A percentile compares a stretch with the other conserved stretches of the same genome.
Conservation (phyloP, 2,797 vertebrate genomes). For the Urocyon cinereoargenteus region DNA sequence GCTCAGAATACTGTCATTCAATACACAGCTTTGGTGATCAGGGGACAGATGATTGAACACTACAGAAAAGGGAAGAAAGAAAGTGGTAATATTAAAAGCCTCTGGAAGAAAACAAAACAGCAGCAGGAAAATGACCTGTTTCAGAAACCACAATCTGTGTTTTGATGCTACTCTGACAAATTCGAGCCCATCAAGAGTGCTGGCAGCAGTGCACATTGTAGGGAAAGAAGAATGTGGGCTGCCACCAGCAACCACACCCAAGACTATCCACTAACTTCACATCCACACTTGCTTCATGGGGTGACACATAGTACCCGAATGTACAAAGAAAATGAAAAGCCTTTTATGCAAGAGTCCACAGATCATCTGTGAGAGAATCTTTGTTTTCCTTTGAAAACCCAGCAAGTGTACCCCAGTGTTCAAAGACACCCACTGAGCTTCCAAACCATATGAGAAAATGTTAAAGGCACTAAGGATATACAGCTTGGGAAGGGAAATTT, state of each 20-base stretch:
- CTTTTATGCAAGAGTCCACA: not conserved
- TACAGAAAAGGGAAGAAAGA: slow-evolving; percentile 55
- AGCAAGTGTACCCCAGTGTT: not conserved
- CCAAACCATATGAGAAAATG: not conserved
- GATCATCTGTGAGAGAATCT: not conserved
- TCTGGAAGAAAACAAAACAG: slow-evolving; percentile 65
- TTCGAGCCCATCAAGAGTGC: not conserved
- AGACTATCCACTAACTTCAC: not conserved
- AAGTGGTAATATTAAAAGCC: slow-evolving; percentile 34
- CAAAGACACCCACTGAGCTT: not conserved
- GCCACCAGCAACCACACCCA: not conserved
- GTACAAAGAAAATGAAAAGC: not conserved
- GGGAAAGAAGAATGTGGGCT: not conserved
- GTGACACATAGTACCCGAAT: not conserved
- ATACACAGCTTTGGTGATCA: slow-evolving; percentile 18
- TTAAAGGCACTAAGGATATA: not conserved
- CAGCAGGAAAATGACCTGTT: slow-evolving; percentile 60
- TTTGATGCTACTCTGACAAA: slow-evolving; percentile 60
- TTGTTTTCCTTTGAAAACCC: slow-evolving; percentile 33
- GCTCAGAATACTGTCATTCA: slow-evolving; percentile 8
- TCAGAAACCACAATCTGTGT: slow-evolving; percentile 62
- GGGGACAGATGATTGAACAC: slow-evolving; percentile 59
- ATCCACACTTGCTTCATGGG: not conserved
- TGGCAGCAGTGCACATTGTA: not conserved
- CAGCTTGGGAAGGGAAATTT: not conserved